Evolutionary conservation across 2,888 invertebrate species (phyloP).

Genomic region (Empis stercorea): DNA sequence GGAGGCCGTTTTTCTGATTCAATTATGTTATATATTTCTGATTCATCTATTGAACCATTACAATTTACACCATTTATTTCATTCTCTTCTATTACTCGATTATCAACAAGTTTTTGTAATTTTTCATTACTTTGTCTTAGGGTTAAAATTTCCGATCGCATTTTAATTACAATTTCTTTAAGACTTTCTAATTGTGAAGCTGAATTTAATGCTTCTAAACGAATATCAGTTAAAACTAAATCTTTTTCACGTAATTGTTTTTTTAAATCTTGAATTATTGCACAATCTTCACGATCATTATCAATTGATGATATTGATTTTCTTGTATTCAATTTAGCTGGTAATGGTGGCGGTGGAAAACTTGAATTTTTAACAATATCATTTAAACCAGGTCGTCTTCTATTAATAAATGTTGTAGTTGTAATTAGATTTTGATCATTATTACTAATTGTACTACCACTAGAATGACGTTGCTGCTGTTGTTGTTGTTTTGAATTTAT

Average conservation of each 20-base stretch:
- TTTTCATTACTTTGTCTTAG: constrained; percentile 95
- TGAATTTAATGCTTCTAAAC: constrained; percentile 90
- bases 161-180: constrained; percentile 91
- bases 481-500: constrained; percentile 51
- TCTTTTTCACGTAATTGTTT: constrained; percentile 93
- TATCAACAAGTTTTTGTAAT: constrained; percentile 72
- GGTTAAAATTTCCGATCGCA: constrained; percentile 90
- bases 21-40: constrained; percentile 46
- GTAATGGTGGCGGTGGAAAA: constrained; percentile 27
- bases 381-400: not conserved
- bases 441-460: constrained; percentile 13
- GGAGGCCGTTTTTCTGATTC: constrained; percentile 38
- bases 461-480: constrained; percentile 21
- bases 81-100: constrained; percentile 48
- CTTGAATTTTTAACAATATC: constrained; percentile 16
- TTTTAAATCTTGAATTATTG: constrained; percentile 66
- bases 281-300: constrained; percentile 32
- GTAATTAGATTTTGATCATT: constrained; percentile 31
- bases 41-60: constrained; percentile 38
- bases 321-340: constrained; percentile 34
- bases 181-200: constrained; percentile 94
- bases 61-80: constrained; percentile 41
- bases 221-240: constrained; percentile 87
- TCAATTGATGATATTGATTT: constrained; percentile 37
- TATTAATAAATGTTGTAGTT: constrained; percentile 32